A percentile compares a stretch with the other conserved stretches of the same genome.
Conservation (phyloP, 2,113 vertebrate genomes). For the Pavo muticus region DNA sequence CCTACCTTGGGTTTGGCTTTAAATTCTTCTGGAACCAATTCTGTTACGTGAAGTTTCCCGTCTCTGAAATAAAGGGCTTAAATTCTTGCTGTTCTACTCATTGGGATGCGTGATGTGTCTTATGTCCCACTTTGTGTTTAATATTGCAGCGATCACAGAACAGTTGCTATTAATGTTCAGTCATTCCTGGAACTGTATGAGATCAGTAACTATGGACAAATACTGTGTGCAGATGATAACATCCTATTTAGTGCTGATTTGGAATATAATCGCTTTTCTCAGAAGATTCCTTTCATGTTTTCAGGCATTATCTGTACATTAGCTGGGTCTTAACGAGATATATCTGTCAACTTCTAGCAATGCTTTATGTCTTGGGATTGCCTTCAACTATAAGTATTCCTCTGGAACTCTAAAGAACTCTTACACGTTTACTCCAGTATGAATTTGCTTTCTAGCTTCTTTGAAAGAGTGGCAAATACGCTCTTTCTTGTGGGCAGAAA, state of each 20-base stretch:
- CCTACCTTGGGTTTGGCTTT: not conserved
- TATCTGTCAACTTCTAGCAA: not conserved
- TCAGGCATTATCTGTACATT: not conserved
- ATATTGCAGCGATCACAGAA: not conserved
- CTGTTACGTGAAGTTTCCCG: not conserved
- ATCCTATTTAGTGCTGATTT: not conserved
- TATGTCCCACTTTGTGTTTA: not conserved
- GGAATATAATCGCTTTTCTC: not conserved
- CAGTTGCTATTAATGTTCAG: not conserved
- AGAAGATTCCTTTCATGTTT: not conserved
- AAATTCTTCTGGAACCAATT: not conserved
- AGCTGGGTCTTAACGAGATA: not conserved
- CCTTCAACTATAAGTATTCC: not conserved
- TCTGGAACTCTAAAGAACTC: not conserved
- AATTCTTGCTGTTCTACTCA: not conserved
- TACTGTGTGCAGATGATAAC: not conserved
- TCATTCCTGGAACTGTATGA: not conserved
- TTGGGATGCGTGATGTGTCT: not conserved
- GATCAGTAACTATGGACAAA: not conserved
- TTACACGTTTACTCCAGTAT: not conserved
- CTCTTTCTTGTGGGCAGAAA: not conserved
- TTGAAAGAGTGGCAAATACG: not conserved
- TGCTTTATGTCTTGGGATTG: not conserved
- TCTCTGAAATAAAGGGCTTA: not conserved
- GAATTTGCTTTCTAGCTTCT: not conserved